phyloP scores from a whole-genome alignment of 53 echinoderm and acorn worm species.

The Paracentrotus lividus region DNA sequence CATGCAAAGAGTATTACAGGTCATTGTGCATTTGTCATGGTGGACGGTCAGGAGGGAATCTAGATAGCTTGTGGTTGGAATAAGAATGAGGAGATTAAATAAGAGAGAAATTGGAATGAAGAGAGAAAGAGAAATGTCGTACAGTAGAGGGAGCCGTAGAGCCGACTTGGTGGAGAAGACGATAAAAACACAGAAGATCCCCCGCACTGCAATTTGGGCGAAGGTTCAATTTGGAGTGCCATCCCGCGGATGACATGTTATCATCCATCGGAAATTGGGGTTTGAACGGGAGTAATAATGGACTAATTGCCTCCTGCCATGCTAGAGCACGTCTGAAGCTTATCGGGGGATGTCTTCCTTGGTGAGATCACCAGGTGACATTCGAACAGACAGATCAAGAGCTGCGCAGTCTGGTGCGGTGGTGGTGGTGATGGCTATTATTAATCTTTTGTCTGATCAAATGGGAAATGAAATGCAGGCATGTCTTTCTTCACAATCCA shows the following conservation, averaged over 20 bases:
- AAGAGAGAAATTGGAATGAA: conserved; percentile 45
- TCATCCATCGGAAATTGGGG: conserved; percentile 60
- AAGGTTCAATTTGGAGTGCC: conserved; percentile 44
- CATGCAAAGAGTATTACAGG: background rate
- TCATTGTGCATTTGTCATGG: conserved; percentile 36
- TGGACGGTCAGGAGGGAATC: background rate
- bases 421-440: background rate
- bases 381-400: background rate
- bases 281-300: conserved; percentile 63
- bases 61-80: conserved; percentile 28
- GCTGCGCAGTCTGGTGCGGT: background rate
- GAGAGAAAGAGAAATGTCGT: conserved; percentile 37
- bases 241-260: conserved; percentile 45
- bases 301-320: conserved; percentile 59
- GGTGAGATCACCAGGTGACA: background rate
- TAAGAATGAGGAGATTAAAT: conserved; percentile 40
- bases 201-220: conserved; percentile 2
- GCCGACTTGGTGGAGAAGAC: background rate
- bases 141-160: background rate
- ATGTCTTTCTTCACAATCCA: background rate
- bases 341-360: conserved; percentile 22
- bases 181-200: background rate
- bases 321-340: background rate
- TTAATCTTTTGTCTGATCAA: background rate
- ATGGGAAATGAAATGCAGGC: background rate